A percentile compares a stretch with the other conserved stretches of the same genome.
phyloP scores from a whole-genome alignment of 2,888 invertebrate genomes.

The Acrobasis repandana region DNA sequence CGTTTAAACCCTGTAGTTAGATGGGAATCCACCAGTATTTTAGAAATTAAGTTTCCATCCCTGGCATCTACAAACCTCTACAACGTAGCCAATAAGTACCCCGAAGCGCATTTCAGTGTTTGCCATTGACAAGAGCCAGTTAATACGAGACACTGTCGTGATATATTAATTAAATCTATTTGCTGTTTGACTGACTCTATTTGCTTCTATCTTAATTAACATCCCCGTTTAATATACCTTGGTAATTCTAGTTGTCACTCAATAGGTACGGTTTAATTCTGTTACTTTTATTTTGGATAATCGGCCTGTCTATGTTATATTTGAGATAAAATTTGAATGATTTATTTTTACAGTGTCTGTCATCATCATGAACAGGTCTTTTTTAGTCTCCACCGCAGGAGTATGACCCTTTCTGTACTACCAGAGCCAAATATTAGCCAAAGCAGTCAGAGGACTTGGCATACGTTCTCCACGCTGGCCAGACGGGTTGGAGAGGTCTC shows the following conservation, averaged over 20 bases:
- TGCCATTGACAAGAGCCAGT: slow-evolving; percentile 60
- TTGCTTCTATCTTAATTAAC: slow-evolving; percentile 72
- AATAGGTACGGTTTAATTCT: slow-evolving; percentile 15
- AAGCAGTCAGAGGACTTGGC: too few species aligned
- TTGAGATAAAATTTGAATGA: too few species aligned
- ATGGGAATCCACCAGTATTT: not conserved
- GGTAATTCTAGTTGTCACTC: not conserved
- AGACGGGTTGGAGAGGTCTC: too few species aligned
- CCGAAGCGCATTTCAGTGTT: slow-evolving; percentile 41
- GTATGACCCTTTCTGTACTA: too few species aligned
- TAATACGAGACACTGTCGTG: slow-evolving; percentile 62
- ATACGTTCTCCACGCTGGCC: too few species aligned
- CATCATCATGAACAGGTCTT: too few species aligned
- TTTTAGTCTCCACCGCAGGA: too few species aligned
- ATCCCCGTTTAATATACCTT: slow-evolving; percentile 45
- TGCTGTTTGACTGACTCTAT: slow-evolving; percentile 68
- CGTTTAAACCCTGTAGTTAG: not conserved
- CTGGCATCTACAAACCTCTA: not conserved
- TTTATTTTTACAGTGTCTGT: too few species aligned
- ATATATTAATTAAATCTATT: slow-evolving; percentile 77
- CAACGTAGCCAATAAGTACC: slow-evolving; percentile 25
- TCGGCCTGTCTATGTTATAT: not conserved
- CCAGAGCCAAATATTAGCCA: too few species aligned
- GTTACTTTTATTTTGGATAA: slow-evolving; percentile 22
- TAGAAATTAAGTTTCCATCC: not conserved